Evolutionary conservation across 2,888 invertebrate species (phyloP).

Genomic region (Orthosia gracilis): DNA sequence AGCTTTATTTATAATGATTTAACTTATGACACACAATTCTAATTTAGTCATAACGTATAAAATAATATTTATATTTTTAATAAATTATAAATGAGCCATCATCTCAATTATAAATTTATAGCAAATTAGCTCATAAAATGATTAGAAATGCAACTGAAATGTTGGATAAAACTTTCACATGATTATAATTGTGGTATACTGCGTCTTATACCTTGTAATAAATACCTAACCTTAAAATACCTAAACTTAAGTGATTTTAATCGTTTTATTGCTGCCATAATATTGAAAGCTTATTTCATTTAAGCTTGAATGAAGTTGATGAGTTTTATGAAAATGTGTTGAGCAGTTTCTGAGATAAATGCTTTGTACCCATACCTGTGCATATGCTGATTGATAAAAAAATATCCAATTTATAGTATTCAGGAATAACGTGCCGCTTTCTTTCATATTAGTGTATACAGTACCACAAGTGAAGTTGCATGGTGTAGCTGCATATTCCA

Average conservation of each 20-base stretch:
- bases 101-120: background rate
- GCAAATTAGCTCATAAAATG: slow-evolving; percentile 8
- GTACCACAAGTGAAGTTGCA: background rate
- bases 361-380: no score
- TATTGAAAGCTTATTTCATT: background rate
- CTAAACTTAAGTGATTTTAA: background rate
- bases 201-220: background rate
- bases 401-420: background rate
- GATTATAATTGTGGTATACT: background rate
- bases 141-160: background rate
- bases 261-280: background rate
- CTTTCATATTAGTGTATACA: no score
- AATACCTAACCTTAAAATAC: background rate
- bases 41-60: no score
- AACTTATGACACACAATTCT: no score
- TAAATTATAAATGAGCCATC: background rate
- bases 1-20: no score
- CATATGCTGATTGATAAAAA: background rate
- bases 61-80: no score
- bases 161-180: background rate
- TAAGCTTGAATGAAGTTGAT: background rate
- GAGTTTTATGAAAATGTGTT: background rate
- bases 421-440: no score
- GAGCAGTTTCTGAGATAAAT: background rate
- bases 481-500: no score